These are phyloP conservation scores for Ormyrus labotus DNA, from an alignment of 2,888 invertebrate species.

Conservation along the genomic window DNA sequence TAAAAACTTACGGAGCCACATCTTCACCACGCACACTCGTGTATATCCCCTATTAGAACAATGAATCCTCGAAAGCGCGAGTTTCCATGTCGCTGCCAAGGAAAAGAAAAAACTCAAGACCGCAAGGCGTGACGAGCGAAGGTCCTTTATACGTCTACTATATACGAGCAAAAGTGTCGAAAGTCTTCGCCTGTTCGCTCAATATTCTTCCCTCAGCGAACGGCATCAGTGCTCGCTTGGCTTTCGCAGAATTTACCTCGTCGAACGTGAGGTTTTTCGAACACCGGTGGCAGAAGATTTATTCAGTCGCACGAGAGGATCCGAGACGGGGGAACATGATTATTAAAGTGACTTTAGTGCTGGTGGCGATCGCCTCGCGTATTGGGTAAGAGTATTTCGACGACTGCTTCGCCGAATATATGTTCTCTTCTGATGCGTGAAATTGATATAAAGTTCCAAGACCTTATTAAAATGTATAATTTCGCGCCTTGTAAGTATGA, in stretches of 20 bases:
- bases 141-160: neutral
- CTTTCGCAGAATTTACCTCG: neutral
- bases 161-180: neutral
- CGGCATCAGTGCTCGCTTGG: neutral
- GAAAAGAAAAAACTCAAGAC: neutral
- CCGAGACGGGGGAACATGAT: too few species aligned
- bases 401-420: neutral
- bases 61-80: too few species aligned
- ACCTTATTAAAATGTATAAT: neutral
- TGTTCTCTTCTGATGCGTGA: neutral
- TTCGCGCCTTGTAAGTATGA: neutral
- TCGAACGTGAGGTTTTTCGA: neutral
- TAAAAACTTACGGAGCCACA: too few species aligned
- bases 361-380: neutral
- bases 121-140: neutral
- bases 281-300: too few species aligned
- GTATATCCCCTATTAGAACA: too few species aligned
- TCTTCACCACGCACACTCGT: too few species aligned
- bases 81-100: too few species aligned
- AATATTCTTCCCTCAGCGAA: neutral
- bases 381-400: constrained; percentile 3
- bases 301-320: too few species aligned
- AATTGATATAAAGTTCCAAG: neutral
- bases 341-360: neutral
- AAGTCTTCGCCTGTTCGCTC: neutral